Conservation (phyloP, 2,113 vertebrate species). For the Corythoichthys intestinalis region DNA sequence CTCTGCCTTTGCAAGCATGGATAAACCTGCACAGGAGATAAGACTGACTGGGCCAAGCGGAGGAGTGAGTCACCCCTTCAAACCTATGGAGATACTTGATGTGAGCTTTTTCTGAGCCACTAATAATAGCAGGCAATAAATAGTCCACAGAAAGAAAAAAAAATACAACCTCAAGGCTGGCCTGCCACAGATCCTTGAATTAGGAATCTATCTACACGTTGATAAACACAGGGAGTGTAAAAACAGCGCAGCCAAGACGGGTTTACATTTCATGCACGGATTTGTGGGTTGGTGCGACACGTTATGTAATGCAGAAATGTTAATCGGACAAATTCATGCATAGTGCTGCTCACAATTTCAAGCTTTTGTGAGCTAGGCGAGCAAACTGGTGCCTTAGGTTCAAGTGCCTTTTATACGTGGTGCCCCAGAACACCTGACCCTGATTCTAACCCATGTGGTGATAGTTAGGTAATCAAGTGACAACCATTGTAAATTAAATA, state of each 20-base stretch:
- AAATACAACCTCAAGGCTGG: conserved; percentile 46
- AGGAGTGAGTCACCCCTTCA: conserved; percentile 69
- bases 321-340: not conserved
- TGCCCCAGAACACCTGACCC: too few species aligned
- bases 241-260: conserved; percentile 12
- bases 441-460: not conserved
- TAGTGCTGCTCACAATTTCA: not conserved
- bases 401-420: not conserved
- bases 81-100: conserved; percentile 40
- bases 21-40: conserved; percentile 65
- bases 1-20: conserved; percentile 26
- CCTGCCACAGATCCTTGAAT: conserved; percentile 51
- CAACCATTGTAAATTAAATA: not conserved
- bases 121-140: conserved; percentile 69
- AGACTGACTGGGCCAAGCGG: conserved; percentile 42
- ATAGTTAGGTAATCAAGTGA: not conserved
- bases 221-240: not conserved
- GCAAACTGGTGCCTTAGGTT: not conserved
- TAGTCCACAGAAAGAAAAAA: conserved; percentile 54
- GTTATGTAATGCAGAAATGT: not conserved
- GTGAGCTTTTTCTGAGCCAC: conserved; percentile 27
- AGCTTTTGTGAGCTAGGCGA: not conserved
- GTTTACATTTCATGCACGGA: not conserved
- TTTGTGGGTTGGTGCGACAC: not conserved
- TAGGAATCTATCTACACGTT: conserved; percentile 20